Conservation (phyloP, 2,888 invertebrate species). For the Xanthorhoe designata region DNA sequence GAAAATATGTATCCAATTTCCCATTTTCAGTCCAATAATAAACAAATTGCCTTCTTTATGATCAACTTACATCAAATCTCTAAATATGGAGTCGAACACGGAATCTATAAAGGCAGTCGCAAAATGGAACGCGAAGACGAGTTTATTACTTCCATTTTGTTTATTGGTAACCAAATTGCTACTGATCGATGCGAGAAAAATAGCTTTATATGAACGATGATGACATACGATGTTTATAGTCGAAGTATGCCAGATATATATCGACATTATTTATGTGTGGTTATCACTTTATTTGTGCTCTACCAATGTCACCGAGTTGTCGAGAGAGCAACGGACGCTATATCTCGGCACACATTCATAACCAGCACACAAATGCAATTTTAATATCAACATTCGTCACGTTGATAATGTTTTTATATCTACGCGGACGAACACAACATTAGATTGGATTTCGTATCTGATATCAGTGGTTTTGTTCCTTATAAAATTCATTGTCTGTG, state of each 20-base stretch:
- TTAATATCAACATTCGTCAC: constrained; percentile 53
- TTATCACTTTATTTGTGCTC: constrained; percentile 81
- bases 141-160: constrained; percentile 35
- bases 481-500: constrained; percentile 74
- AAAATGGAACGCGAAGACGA: constrained; percentile 34
- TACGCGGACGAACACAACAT: constrained; percentile 50
- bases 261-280: constrained; percentile 69
- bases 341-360: constrained; percentile 69
- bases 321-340: constrained; percentile 80
- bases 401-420: constrained; percentile 58
- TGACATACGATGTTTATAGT: constrained; percentile 55
- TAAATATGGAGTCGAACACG: constrained; percentile 18
- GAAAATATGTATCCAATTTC: constrained; percentile 18
- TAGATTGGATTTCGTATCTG: constrained; percentile 64
- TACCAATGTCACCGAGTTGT: constrained; percentile 84
- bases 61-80: constrained; percentile 25
- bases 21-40: constrained; percentile 22
- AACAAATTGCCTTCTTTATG: constrained; percentile 23
- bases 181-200: constrained; percentile 31
- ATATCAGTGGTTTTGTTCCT: constrained; percentile 57
- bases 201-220: constrained; percentile 40
- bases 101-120: constrained; percentile 23
- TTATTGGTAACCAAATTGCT: constrained; percentile 36
- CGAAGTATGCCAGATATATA: constrained; percentile 50
- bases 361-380: constrained; percentile 52